Base-by-base conservation (phyloP, 2,797 vertebrate species). In the Pipistrellus nathusii region DNA sequence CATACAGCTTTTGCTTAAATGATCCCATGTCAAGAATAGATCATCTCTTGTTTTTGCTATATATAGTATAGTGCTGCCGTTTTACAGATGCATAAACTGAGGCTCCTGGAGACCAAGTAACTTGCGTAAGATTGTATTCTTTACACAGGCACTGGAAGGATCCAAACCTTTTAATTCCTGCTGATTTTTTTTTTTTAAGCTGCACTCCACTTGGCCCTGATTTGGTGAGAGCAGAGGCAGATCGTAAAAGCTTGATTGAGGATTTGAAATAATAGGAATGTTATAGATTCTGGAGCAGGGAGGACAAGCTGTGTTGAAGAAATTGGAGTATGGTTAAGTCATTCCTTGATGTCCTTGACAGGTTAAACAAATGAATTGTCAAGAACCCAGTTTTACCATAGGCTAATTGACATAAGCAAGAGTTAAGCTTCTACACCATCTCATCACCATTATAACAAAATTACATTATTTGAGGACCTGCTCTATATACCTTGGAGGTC, bases 41-140 rank as follows among this genome's bases (percentile, higher is more conserved):
- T 11, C 18, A 1, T 44, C 14, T 73, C 62, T 76, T 91, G 27
- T 78, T 92, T 72, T n/a, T 30, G 59, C 27, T 62, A 30, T 62
- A 62, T 23, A 7, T 8, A 73, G 41, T 88, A 5, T 15, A 73
- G 41, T 88, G 68, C 46, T 46, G 66, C 53, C 68, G 27, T 66
- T 77, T 87, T n/a, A 84, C n/a, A 82, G 64, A 68, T 93, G 85
- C 32, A 46, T 69, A 93, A 81, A 91, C 38, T 41, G 92, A 91
- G 92, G 30, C 44, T 73, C 8, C 55, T 73, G 81, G 68, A 73
- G 83, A 38, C n/a, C 38, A 30, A 62, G 59, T 62, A 44, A 90
- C 20, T 73, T 57, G 11, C 87, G 17, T 13, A 62, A 92, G n/a
- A 30, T 51, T n/a, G 0, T 86, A 18, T 71, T 91, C 48, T 80